phyloP scores from a whole-genome alignment of 2,888 invertebrate species.

The Oxyscelio sp. region DNA sequence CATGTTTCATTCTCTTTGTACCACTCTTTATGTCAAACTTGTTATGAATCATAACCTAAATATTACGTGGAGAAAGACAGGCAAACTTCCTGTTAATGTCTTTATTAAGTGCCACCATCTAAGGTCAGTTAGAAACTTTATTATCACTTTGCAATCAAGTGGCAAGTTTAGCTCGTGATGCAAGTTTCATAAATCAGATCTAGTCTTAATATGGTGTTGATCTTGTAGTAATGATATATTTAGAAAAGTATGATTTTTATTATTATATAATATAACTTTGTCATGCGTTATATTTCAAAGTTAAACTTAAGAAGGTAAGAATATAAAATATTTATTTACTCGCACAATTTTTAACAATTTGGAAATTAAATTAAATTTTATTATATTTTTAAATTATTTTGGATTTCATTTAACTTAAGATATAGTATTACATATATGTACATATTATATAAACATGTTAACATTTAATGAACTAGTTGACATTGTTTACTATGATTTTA shows the following conservation, averaged over 20 bases:
- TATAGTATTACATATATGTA: too few relatives aligned
- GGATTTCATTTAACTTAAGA: too few relatives aligned
- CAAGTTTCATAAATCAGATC: slow-evolving; percentile 56
- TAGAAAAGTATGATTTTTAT: slow-evolving; percentile 5
- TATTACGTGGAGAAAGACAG: slow-evolving; percentile 33
- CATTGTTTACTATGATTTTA: too few relatives aligned
- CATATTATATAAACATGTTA: too few relatives aligned
- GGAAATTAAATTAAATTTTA: too few relatives aligned
- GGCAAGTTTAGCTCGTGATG: slow-evolving; percentile 33
- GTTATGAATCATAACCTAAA: slow-evolving; percentile 57
- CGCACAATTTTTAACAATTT: too few relatives aligned
- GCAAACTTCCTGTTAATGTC: slow-evolving; percentile 58
- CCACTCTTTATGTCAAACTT: slow-evolving; percentile 54
- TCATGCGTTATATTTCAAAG: too few relatives aligned
- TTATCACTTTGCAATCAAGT: slow-evolving; percentile 57
- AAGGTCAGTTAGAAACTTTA: slow-evolving; percentile 55
- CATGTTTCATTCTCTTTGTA: slow-evolving; percentile 69
- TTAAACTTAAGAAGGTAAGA: not conserved
- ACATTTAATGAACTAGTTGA: too few relatives aligned
- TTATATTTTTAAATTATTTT: too few relatives aligned
- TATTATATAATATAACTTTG: too few relatives aligned
- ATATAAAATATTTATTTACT: too few relatives aligned
- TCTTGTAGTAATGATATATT: slow-evolving; percentile 17
- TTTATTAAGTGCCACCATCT: slow-evolving; percentile 51
- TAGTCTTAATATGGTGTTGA: slow-evolving; percentile 35